Base-by-base conservation (phyloP, 2,113 vertebrate genomes). In the Pandion haliaetus region DNA sequence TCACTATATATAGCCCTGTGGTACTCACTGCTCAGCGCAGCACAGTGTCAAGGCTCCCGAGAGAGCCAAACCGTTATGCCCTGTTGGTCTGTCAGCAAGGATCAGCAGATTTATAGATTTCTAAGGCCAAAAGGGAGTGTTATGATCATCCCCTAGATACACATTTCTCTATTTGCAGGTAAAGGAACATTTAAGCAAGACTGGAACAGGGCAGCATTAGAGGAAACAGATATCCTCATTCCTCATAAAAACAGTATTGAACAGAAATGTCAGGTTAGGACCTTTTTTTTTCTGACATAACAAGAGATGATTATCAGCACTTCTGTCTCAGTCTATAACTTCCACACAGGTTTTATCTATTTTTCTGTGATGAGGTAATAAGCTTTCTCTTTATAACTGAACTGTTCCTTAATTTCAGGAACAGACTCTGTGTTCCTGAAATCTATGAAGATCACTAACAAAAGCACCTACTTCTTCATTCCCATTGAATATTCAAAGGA, bases 211-310 rank as follows among this genome's bases (percentile, higher is more conserved):
- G 38, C 36, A 95, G 42, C 11, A 12, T 76, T 86, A 93, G 44
- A 89, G 67, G 54, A 93, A 92, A 90, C 9, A 78, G 31, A 80
- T 90, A 92, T 58, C 13, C 65, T 88, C 45, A 70, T 93, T 83
- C 38, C 50, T 95, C 59, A 58, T 69, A 93, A 82, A 79, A 49
- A 50, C 71, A 79, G 38, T 40, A 82, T 69, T 92, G 59, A 93
- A 45, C 19, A 84, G 57, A 95, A 95, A 76, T 74, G 72, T 86
- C 79, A 52, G 47, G n/a, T 71, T 93, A 82, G 23, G 54, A 72
- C 31, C 28, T 80, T 85, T 36, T 70, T 70, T 94, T 93, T 82
- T 85, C 78, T 77, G 66, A 63, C 38, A 71, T 88, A 93, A 81
- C 36, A 88, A 50, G 34, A 81, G 55, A 71, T 0, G 0, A 83